Conservation (phyloP, 35 echinoderm and acorn worm genomes). For the Stichopus chloronotus region DNA sequence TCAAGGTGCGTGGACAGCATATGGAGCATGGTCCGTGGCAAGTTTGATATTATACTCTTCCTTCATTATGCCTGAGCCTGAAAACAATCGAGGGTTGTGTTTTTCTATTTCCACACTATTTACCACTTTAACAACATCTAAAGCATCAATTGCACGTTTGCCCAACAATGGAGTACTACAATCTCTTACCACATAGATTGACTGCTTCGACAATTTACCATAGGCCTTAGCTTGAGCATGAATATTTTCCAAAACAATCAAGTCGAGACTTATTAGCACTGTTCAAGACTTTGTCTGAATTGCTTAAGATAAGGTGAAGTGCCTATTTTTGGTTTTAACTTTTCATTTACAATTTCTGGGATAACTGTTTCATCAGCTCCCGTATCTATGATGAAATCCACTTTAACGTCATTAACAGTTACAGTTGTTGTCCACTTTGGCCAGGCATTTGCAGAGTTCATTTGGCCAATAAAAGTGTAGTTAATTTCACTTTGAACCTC, state of each 20-base stretch:
- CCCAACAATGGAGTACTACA: background rate
- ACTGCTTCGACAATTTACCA: background rate
- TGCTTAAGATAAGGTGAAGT: background rate
- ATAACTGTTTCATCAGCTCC: slow-evolving; percentile 26
- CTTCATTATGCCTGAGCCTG: slow-evolving; percentile 41
- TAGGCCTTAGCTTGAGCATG: background rate
- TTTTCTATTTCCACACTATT: slow-evolving; percentile 39
- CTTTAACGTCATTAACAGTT: slow-evolving; percentile 20
- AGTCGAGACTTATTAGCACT: slow-evolving; percentile 33
- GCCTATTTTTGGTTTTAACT: background rate
- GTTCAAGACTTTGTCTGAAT: background rate
- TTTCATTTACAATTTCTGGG: background rate
- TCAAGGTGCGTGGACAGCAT: slow-evolving; percentile 26
- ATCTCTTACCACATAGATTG: slow-evolving; percentile 29
- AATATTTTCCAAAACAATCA: slow-evolving; percentile 29
- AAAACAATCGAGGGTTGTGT: slow-evolving; percentile 14
- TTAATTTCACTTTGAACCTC: background rate
- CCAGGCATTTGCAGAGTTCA: background rate
- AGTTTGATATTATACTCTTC: slow-evolving; percentile 43
- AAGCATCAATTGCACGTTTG: slow-evolving; percentile 43
- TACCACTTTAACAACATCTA: slow-evolving; percentile 38
- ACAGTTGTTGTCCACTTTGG: background rate
- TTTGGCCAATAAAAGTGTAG: slow-evolving; percentile 30
- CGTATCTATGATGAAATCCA: slow-evolving; percentile 32
- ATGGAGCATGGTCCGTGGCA: background rate